Percentiles rank a stretch among this genome's conserved stretches.
Conservation (phyloP, 2,888 invertebrate genomes). For the Drosophila buzzatii region DNA sequence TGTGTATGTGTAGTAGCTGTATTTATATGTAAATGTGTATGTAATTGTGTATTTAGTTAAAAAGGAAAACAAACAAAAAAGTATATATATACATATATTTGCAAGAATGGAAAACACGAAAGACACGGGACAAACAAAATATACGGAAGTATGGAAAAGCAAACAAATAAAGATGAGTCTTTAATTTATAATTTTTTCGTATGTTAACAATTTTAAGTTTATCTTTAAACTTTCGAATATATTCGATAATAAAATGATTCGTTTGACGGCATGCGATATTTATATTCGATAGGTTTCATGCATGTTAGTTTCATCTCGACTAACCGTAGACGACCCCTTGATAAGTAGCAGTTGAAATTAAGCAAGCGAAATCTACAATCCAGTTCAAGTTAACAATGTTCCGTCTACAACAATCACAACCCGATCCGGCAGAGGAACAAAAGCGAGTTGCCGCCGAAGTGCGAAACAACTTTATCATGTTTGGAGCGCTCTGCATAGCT, state of each 20-base stretch:
- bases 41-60: conserved; percentile 78
- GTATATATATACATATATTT: conserved; percentile 66
- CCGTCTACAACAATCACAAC: conserved; percentile 84
- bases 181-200: not conserved
- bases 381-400: conserved; percentile 77
- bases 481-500: conserved; percentile 77
- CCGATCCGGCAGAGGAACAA: conserved; percentile 84
- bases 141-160: conserved; percentile 45
- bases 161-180: conserved; percentile 2
- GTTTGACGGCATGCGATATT: not conserved
- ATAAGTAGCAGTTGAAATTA: not conserved
- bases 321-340: conserved; percentile 6
- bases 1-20: conserved; percentile 74
- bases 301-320: too few species aligned
- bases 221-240: not conserved
- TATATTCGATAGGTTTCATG: conserved; percentile 8
- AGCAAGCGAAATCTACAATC: conserved; percentile 9
- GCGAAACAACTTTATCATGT: conserved; percentile 81
- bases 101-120: conserved; percentile 57
- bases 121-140: conserved; percentile 53
- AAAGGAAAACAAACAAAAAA: conserved; percentile 25
- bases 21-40: conserved; percentile 80
- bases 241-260: conserved; percentile 10
- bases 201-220: not conserved
- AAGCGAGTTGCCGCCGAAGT: conserved; percentile 83